Percentiles rank a stretch among this genome's conserved stretches.
Conservation (phyloP, 2,113 vertebrate genomes). For the Cheilinus undulatus region DNA sequence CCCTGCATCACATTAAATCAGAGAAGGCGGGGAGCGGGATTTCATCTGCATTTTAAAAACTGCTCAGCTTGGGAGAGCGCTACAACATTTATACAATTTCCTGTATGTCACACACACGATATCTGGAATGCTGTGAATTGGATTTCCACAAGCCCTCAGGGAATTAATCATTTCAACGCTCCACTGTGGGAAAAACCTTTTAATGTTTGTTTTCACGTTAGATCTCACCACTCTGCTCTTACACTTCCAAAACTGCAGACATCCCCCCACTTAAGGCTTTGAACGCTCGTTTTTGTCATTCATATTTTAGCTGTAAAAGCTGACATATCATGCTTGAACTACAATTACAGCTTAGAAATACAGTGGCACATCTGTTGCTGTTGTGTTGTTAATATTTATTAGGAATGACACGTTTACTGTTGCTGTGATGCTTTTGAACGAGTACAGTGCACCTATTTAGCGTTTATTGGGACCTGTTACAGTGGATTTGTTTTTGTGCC, state of each 20-base stretch:
- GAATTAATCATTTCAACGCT: slow-evolving; percentile 27
- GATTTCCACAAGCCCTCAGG: slow-evolving; percentile 31
- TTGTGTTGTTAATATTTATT: neutral
- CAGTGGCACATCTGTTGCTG: slow-evolving; percentile 18
- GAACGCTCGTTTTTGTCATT: neutral
- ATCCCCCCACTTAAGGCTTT: slow-evolving; percentile 14
- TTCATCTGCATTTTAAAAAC: slow-evolving; percentile 42
- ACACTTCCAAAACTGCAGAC: neutral
- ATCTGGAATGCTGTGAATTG: slow-evolving; percentile 27
- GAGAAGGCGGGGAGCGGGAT: slow-evolving; percentile 1
- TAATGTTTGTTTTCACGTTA: slow-evolving; percentile 14
- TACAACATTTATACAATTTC: slow-evolving; percentile 25
- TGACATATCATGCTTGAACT: neutral
- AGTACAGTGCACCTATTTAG: neutral
- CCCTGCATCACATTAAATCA: neutral
- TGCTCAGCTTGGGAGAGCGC: slow-evolving; percentile 15
- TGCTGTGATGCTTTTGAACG: neutral
- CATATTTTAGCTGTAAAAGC: neutral
- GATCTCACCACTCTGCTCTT: slow-evolving; percentile 5
- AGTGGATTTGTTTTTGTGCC: neutral
- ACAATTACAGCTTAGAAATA: slow-evolving; percentile 15
- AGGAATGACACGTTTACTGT: neutral
- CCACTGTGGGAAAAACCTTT: slow-evolving; percentile 1
- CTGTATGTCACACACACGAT: slow-evolving; percentile 20
- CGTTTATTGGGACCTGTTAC: slow-evolving; percentile 1